phyloP scores from a whole-genome alignment of 2,888 invertebrate genomes.

The Seira sanloemensis region DNA sequence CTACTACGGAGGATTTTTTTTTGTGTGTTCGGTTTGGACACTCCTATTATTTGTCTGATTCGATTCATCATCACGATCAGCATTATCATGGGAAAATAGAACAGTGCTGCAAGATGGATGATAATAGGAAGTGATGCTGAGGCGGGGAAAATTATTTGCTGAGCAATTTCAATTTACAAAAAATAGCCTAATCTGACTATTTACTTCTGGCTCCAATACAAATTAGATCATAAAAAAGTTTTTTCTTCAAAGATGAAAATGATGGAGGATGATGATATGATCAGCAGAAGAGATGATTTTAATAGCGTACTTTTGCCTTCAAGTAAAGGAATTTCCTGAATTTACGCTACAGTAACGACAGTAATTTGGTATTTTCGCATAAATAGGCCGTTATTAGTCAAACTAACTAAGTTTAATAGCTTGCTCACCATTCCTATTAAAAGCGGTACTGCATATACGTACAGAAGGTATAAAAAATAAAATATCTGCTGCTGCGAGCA shows the following conservation, averaged over 20 bases:
- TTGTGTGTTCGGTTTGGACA: conserved; percentile 13
- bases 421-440: too few species aligned
- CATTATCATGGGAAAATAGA: not conserved
- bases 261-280: not conserved
- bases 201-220: conserved; percentile 10
- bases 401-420: not conserved
- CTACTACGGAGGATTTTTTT: not conserved
- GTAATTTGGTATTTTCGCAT: not conserved
- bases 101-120: not conserved
- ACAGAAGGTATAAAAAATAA: too few species aligned
- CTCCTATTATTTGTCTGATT: conserved; percentile 18
- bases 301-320: not conserved
- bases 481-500: not conserved
- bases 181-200: not conserved
- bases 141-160: conserved; percentile 10
- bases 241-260: not conserved
- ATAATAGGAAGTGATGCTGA: conserved; percentile 2
- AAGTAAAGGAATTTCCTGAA: conserved; percentile 7
- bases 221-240: conserved; percentile 23
- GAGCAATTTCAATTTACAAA: not conserved
- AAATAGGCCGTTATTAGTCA: conserved; percentile 9
- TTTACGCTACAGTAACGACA: conserved; percentile 27
- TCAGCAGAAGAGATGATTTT: conserved; percentile 10
- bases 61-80: conserved; percentile 5
- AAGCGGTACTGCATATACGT: too few species aligned